A percentile compares a stretch with the other conserved stretches of the same genome.
phyloP scores from a whole-genome alignment of 2,888 invertebrate genomes.

The Arge pagana region DNA sequence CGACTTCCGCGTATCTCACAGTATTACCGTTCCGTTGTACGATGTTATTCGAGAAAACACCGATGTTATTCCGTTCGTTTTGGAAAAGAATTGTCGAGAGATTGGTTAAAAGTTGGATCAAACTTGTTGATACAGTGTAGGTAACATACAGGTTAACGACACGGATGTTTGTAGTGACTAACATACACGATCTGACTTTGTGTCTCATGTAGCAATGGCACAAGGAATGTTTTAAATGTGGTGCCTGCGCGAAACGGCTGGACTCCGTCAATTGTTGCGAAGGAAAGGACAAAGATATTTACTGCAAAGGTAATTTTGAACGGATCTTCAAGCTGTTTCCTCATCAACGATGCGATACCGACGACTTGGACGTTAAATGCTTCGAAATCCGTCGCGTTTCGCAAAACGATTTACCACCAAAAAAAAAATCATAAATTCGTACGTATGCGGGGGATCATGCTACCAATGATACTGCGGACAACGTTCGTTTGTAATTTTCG shows the following conservation, averaged over 20 bases:
- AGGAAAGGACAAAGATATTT: conserved; percentile 94
- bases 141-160: too few species aligned
- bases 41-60: too few species aligned
- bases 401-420: background rate
- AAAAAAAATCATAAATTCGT: background rate
- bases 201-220: conserved; percentile 78
- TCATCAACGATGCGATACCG: conserved; percentile 9
- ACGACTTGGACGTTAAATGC: background rate
- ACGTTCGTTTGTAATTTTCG: conserved; percentile 8
- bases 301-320: conserved; percentile 83
- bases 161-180: conserved; percentile 49
- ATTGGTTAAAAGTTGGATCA: too few species aligned
- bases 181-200: conserved; percentile 40
- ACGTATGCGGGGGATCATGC: background rate
- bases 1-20: too few species aligned
- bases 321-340: background rate
- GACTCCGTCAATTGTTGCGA: conserved; percentile 92
- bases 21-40: too few species aligned
- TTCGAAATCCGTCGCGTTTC: background rate
- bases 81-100: too few species aligned
- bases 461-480: background rate
- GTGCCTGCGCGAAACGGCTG: conserved; percentile 82
- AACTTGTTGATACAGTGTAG: too few species aligned
- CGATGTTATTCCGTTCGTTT: too few species aligned
- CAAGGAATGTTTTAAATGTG: conserved; percentile 93